Evolutionary conservation across 2,888 invertebrate species (phyloP), one percentile per base, ranked within the genome.

Genomic region (Eupithecia centaureata): DNA sequence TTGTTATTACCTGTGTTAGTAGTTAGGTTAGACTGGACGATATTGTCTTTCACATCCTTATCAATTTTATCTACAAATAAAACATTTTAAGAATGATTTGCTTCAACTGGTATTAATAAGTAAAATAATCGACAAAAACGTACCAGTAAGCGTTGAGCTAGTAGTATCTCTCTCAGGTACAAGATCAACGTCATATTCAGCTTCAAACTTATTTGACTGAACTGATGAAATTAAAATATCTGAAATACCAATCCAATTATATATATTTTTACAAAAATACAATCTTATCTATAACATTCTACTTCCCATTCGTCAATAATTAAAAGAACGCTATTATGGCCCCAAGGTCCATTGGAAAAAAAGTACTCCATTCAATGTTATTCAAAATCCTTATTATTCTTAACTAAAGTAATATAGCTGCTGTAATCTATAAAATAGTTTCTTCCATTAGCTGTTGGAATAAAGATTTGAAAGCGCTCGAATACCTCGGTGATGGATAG

Each of bases 71-170:
- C 88, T 88, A 81, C 77, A 86, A 79, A 64, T 58, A 65, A 58
- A 73, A 73, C 68, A 73, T 71, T 56, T 63, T 58, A 47, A 71
- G 63, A 68, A 52, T 32, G 63, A 65, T 59, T 63, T 18, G 47
- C 32, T 18, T 51, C 27, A 57, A 61, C 38, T 22, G 1, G 13
- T 54, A 52, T 33, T 5, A 5, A 47, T 22, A 13, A 5, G 8
- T 10, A 25, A 32, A 5, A 61, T n/a, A 12, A 33, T 18, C 27
- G 10, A 18, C 35, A 5, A 60, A 51, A 38, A 30, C n/a, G 47
- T 82, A 87, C 87, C 86, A 77, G 85, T 85, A 47, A 7, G 1
- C 52, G 82, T 82, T n/a, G 76, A 69, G 54, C 78, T 71, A 33
- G 32, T 15, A 32, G 38, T 33, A 27, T 69, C 63, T 57, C 52